Evolutionary conservation across 2,797 vertebrate species (phyloP).

Genomic region (Sebastes nivosus): DNA sequence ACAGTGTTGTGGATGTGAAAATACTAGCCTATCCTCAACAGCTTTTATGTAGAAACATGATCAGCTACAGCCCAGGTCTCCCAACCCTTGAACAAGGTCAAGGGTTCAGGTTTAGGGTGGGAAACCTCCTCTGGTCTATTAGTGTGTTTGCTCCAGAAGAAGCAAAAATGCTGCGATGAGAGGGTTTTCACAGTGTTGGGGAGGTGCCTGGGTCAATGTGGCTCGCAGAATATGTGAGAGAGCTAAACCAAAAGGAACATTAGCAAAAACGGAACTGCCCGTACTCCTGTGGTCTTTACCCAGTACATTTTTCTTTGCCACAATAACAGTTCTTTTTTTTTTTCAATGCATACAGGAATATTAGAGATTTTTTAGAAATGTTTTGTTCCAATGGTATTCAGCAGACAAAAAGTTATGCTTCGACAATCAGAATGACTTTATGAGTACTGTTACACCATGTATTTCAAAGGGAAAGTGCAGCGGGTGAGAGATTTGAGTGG

Average conservation of each 20-base stretch:
- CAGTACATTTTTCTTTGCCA: conserved; percentile 8
- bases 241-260: conserved; percentile 48
- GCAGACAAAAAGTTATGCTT: not conserved
- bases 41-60: conserved; percentile 23
- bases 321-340: conserved; percentile 24
- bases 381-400: not conserved
- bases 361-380: not conserved
- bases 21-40: conserved; percentile 20
- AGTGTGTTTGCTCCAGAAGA: conserved; percentile 8
- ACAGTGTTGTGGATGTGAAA: conserved; percentile 48
- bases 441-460: not conserved
- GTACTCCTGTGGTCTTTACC: conserved; percentile 21
- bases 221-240: conserved; percentile 17
- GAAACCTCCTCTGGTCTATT: conserved; percentile 15
- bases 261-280: conserved; percentile 28
- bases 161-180: conserved; percentile 1
- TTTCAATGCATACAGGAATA: not conserved
- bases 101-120: conserved; percentile 52
- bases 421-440: not conserved
- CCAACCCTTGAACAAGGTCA: conserved; percentile 37
- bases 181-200: conserved; percentile 7
- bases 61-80: not conserved
- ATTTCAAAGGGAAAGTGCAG: conserved; percentile 20
- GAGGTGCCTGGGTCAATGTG: conserved; percentile 31
- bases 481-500: conserved; percentile 13